These are phyloP conservation scores for Dryomyza anilis DNA, from an alignment of 2,888 invertebrate genomes.

Conservation along the genomic window DNA sequence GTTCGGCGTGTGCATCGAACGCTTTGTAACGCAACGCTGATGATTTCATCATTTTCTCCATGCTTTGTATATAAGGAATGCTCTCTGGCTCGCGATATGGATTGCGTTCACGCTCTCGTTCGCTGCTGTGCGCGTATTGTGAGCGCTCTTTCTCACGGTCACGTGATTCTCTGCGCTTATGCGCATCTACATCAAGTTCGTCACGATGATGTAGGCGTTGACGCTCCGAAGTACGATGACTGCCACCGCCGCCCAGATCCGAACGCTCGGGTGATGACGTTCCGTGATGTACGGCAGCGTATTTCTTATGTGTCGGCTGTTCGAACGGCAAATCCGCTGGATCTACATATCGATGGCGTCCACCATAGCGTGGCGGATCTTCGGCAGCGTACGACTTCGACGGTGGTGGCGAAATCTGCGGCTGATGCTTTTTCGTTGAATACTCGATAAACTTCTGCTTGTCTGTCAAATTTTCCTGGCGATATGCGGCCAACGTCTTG, in stretches of 20 bases:
- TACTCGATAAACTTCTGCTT: slow-evolving; percentile 60
- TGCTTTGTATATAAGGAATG: slow-evolving; percentile 60
- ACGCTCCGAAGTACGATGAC: slow-evolving; percentile 37
- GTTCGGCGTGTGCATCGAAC: slow-evolving; percentile 44
- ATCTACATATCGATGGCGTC: slow-evolving; percentile 56
- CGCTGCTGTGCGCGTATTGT: slow-evolving; percentile 46
- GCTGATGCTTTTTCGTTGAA: slow-evolving; percentile 50
- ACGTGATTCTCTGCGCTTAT: slow-evolving; percentile 39
- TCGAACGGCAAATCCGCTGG: slow-evolving; percentile 55
- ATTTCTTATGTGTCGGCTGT: slow-evolving; percentile 48
- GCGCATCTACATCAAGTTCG: slow-evolving; percentile 33
- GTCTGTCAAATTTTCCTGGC: slow-evolving; percentile 59
- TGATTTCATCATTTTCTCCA: slow-evolving; percentile 61
- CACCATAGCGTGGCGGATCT: slow-evolving; percentile 53
- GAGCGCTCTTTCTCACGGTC: slow-evolving; percentile 43
- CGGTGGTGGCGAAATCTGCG: no score
- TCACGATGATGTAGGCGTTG: slow-evolving; percentile 29
- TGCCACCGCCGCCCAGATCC: slow-evolving; percentile 34
- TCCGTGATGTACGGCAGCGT: slow-evolving; percentile 47
- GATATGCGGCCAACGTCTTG: slow-evolving; percentile 41
- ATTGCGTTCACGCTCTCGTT: slow-evolving; percentile 60
- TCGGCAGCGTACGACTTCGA: slow-evolving; percentile 48
- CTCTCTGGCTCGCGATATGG: slow-evolving; percentile 60
- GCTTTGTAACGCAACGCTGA: slow-evolving; percentile 59
- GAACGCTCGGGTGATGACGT: slow-evolving; percentile 38